A percentile compares a stretch with the other conserved stretches of the same genome.
Evolutionary conservation across 2,888 invertebrate genomes (phyloP).

Genomic region (Epirrita christyi): DNA sequence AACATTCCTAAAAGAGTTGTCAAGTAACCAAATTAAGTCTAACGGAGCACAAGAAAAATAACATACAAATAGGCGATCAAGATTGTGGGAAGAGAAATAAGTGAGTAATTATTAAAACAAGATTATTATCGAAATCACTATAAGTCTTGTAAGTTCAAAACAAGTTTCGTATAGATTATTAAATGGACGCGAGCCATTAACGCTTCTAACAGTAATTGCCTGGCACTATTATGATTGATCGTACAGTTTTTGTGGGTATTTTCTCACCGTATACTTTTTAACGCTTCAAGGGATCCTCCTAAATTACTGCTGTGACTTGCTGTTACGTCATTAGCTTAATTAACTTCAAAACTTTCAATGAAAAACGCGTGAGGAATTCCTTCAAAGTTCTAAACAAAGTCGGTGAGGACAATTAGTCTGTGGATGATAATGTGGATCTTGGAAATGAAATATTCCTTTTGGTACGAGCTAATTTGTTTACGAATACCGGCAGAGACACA

Average conservation of each 20-base stretch:
- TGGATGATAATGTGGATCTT: slow-evolving; percentile 52
- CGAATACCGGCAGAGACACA: slow-evolving; percentile 69
- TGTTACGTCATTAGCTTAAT: slow-evolving; percentile 62
- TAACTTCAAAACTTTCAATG: slow-evolving; percentile 53
- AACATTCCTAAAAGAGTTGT: slow-evolving; percentile 75
- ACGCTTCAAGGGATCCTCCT: slow-evolving; percentile 69
- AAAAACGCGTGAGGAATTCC: slow-evolving; percentile 35
- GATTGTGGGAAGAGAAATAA: slow-evolving; percentile 78
- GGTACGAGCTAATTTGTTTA: slow-evolving; percentile 75
- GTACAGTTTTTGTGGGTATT: slow-evolving; percentile 74
- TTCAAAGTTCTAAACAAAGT: slow-evolving; percentile 24
- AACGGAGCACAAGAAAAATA: slow-evolving; percentile 69
- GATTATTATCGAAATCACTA: slow-evolving; percentile 81
- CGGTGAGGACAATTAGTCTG: slow-evolving; percentile 43
- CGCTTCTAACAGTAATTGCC: slow-evolving; percentile 80
- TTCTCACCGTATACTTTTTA: slow-evolving; percentile 70
- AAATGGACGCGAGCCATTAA: slow-evolving; percentile 79
- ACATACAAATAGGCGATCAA: slow-evolving; percentile 78
- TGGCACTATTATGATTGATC: slow-evolving; percentile 82
- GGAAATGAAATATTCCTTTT: slow-evolving; percentile 58
- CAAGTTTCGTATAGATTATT: slow-evolving; percentile 78
- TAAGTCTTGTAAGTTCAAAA: slow-evolving; percentile 76
- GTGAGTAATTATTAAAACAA: slow-evolving; percentile 81
- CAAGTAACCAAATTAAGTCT: slow-evolving; percentile 73
- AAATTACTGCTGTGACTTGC: slow-evolving; percentile 57